These are phyloP conservation scores for Budorcas taxicolor DNA, from an alignment of 2,113 vertebrate species.

Conservation along the genomic window DNA sequence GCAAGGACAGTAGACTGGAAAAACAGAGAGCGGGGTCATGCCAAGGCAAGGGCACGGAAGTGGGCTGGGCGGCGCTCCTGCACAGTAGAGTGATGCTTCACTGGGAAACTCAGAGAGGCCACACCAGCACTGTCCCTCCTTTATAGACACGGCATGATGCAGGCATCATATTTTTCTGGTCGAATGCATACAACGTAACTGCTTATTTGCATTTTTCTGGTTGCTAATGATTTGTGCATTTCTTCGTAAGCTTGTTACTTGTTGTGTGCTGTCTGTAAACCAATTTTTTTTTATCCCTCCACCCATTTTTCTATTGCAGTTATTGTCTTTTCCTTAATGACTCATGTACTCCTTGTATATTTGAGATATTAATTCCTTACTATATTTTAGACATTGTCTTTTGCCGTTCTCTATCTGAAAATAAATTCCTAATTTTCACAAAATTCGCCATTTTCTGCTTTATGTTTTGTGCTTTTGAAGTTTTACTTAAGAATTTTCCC, in stretches of 20 bases:
- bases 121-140: neutral
- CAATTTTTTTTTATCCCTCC: neutral
- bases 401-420: neutral
- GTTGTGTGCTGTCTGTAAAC: neutral
- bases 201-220: neutral
- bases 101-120: neutral
- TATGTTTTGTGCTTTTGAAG: neutral
- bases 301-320: neutral
- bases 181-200: neutral
- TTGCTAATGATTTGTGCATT: neutral
- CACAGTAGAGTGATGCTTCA: accelerated
- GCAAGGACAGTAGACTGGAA: neutral
- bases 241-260: neutral
- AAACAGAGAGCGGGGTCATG: neutral
- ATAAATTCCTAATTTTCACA: neutral
- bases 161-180: neutral
- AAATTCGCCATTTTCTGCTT: neutral
- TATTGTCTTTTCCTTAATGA: neutral
- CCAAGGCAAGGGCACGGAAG: neutral
- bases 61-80: neutral
- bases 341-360: neutral
- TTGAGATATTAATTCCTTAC: neutral
- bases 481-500: neutral
- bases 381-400: neutral
- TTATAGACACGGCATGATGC: neutral